Percentiles rank a stretch among this genome's conserved stretches.
These are phyloP conservation scores for Agrochola macilenta DNA, from an alignment of 2,888 invertebrate genomes.

Conservation along the genomic window DNA sequence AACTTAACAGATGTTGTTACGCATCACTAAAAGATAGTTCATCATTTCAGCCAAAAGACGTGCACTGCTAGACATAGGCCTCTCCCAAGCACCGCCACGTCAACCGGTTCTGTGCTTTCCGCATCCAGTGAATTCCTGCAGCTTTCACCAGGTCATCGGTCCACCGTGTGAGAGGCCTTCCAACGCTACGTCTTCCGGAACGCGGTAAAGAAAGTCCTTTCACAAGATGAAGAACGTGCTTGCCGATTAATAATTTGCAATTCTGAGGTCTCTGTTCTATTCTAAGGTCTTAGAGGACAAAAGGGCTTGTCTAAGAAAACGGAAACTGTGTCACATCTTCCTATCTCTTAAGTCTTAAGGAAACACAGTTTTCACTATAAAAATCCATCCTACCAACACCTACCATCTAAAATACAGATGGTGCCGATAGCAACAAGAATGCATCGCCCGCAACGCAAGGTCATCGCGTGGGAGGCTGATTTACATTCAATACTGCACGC, in stretches of 20 bases:
- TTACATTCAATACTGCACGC: constrained; percentile 57
- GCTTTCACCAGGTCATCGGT: too few species aligned
- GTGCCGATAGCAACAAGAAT: constrained; percentile 15
- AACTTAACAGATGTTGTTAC: neutral
- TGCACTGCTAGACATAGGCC: too few species aligned
- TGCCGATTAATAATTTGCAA: neutral
- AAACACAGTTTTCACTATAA: neutral
- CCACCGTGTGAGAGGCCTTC: too few species aligned
- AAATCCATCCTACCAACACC: neutral
- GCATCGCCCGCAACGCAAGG: constrained; percentile 42
- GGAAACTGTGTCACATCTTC: neutral
- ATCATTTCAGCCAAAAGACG: too few species aligned
- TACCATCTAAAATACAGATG: neutral
- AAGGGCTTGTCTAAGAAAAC: neutral
- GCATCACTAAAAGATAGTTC: neutral
- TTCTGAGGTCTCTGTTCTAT: neutral
- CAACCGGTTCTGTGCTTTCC: too few species aligned
- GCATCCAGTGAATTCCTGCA: too few species aligned
- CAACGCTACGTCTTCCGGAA: too few species aligned
- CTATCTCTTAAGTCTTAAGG: neutral
- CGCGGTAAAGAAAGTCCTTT: neutral
- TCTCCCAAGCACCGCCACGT: too few species aligned
- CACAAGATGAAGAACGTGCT: neutral
- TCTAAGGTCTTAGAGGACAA: neutral
- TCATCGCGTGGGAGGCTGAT: constrained; percentile 59